phyloP scores from a whole-genome alignment of 2,113 vertebrate genomes.

The Cygnus atratus region DNA sequence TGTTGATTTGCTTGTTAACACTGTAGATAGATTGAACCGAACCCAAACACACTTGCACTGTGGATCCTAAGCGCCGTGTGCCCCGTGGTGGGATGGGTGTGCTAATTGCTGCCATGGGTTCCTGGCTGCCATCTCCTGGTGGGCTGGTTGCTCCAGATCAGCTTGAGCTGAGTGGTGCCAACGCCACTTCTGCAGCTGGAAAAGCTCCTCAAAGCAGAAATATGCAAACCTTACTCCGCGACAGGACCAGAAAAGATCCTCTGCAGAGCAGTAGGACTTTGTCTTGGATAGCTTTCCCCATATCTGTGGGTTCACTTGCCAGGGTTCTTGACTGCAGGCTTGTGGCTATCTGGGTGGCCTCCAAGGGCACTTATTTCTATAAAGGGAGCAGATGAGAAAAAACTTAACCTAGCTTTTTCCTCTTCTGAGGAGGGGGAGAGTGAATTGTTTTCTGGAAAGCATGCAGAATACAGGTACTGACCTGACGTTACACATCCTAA shows the following conservation, averaged over 20 bases:
- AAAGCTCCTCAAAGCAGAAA: neutral
- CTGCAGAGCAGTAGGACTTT: neutral
- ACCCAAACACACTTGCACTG: neutral
- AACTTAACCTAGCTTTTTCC: neutral
- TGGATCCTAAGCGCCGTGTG: fast-evolving
- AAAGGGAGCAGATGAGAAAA: neutral
- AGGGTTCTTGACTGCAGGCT: neutral
- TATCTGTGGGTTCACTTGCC: neutral
- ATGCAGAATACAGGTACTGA: neutral
- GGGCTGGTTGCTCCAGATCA: neutral
- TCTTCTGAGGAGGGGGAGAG: neutral
- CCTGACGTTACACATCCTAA: neutral
- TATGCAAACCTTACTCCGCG: fast-evolving
- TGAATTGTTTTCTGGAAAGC: neutral
- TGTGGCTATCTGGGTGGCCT: neutral
- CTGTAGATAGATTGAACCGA: neutral
- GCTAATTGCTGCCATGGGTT: fast-evolving
- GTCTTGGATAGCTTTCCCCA: neutral
- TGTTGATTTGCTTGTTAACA: neutral
- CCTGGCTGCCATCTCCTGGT: fast-evolving
- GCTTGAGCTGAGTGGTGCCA: neutral
- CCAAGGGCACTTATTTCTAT: fast-evolving
- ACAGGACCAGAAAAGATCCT: neutral
- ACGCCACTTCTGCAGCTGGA: neutral
- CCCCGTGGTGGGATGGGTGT: fast-evolving